These are phyloP conservation scores for Ochotona princeps DNA, from an alignment of 2,113 vertebrate genomes.

Conservation along the genomic window DNA sequence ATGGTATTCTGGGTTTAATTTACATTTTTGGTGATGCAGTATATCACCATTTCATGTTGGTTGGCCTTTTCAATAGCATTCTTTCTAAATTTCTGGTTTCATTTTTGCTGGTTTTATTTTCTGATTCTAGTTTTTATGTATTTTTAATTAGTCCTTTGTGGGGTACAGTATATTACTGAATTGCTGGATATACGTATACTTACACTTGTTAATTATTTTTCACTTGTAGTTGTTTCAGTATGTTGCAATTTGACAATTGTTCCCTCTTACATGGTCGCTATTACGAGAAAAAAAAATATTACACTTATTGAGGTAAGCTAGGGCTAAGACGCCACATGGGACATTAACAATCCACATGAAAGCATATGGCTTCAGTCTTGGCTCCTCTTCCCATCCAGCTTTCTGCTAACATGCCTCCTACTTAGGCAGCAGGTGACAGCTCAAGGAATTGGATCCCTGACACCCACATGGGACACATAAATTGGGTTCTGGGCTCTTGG, in stretches of 20 bases:
- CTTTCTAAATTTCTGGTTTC: neutral
- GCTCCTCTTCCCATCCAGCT: too few relatives aligned
- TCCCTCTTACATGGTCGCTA: too few relatives aligned
- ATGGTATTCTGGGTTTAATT: neutral
- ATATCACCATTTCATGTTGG: neutral
- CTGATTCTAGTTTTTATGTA: slow-evolving; percentile 23
- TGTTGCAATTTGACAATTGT: neutral
- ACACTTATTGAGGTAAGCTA: too few relatives aligned
- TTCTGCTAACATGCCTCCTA: too few relatives aligned
- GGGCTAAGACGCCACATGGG: too few relatives aligned
- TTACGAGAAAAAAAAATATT: neutral
- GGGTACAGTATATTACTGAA: neutral
- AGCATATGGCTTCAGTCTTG: too few relatives aligned
- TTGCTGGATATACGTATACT: neutral
- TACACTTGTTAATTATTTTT: neutral
- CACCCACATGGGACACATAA: too few relatives aligned
- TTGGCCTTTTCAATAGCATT: neutral
- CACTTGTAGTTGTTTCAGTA: slow-evolving; percentile 41
- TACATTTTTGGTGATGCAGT: slow-evolving; percentile 1
- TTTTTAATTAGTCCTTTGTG: neutral
- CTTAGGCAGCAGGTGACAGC: too few relatives aligned
- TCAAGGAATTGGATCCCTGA: too few relatives aligned
- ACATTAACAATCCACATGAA: too few relatives aligned
- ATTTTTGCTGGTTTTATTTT: neutral
- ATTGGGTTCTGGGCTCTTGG: too few relatives aligned